Evolutionary conservation across 2,888 invertebrate genomes (phyloP).

Genomic region (Syrphus vitripennis): DNA sequence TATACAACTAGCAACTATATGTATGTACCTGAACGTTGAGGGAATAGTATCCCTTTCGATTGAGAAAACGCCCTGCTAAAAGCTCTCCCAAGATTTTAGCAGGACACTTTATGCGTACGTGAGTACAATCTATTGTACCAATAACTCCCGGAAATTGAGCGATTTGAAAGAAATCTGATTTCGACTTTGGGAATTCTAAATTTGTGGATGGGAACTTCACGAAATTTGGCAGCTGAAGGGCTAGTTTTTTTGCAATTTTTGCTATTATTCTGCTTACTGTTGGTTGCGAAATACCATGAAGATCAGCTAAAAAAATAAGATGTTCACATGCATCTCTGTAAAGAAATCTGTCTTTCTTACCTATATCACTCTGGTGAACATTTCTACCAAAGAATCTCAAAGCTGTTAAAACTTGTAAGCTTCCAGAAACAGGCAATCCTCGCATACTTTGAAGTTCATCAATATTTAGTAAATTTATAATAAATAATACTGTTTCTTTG

Average conservation of each 20-base stretch:
- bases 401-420: too few relatives aligned
- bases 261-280: not conserved
- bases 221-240: not conserved
- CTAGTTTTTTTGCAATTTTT: not conserved
- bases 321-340: too few relatives aligned
- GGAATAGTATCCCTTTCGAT: not conserved
- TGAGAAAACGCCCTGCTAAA: not conserved
- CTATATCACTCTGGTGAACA: too few relatives aligned
- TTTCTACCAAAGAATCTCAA: too few relatives aligned
- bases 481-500: too few relatives aligned
- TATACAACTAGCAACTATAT: too few relatives aligned
- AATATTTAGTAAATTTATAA: too few relatives aligned
- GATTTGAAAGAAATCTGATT: not conserved
- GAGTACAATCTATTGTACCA: not conserved
- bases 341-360: too few relatives aligned
- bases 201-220: not conserved
- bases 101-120: not conserved
- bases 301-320: too few relatives aligned
- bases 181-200: not conserved
- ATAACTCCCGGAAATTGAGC: not conserved
- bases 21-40: not conserved
- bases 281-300: not conserved
- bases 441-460: too few relatives aligned
- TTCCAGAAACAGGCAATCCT: too few relatives aligned
- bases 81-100: not conserved